Percentiles rank a stretch among this genome's conserved stretches.
These are phyloP conservation scores for Corydoras maculifer DNA, from an alignment of 2,113 vertebrate genomes.

Conservation along the genomic window DNA sequence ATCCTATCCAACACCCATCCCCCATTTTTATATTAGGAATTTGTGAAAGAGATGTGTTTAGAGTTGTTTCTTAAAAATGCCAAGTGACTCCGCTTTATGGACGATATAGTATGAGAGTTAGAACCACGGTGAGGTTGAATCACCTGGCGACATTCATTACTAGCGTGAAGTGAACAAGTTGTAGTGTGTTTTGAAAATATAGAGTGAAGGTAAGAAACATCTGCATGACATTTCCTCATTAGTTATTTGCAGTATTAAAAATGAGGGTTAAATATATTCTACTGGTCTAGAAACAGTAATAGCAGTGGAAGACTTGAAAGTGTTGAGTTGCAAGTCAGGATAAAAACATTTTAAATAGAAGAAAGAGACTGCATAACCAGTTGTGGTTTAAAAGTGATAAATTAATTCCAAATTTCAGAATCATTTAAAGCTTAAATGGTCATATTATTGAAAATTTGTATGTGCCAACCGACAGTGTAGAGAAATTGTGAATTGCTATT, in stretches of 20 bases:
- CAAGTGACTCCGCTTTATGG: too few relatives aligned
- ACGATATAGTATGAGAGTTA: too few relatives aligned
- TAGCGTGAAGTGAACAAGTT: too few relatives aligned
- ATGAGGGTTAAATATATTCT: conserved; percentile 12
- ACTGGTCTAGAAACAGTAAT: not conserved
- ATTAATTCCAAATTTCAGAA: conserved; percentile 13
- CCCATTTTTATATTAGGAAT: too few relatives aligned
- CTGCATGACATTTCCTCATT: too few relatives aligned
- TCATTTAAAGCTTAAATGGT: not conserved
- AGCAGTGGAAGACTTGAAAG: conserved; percentile 13
- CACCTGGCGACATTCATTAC: too few relatives aligned
- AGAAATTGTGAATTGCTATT: not conserved
- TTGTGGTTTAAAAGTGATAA: conserved; percentile 17
- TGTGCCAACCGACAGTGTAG: not conserved
- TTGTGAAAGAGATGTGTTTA: too few relatives aligned
- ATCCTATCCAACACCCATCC: too few relatives aligned
- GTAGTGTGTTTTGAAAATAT: too few relatives aligned
- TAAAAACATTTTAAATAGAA: conserved; percentile 21
- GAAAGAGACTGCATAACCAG: conserved; percentile 4
- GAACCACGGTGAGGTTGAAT: too few relatives aligned
- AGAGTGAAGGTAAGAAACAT: too few relatives aligned
- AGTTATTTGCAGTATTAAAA: not conserved
- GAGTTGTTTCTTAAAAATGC: too few relatives aligned
- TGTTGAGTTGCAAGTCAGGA: conserved; percentile 20
- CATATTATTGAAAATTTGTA: not conserved